These are phyloP conservation scores for Barnardius zonarius DNA, from an alignment of 2,113 vertebrate genomes.

Conservation along the genomic window DNA sequence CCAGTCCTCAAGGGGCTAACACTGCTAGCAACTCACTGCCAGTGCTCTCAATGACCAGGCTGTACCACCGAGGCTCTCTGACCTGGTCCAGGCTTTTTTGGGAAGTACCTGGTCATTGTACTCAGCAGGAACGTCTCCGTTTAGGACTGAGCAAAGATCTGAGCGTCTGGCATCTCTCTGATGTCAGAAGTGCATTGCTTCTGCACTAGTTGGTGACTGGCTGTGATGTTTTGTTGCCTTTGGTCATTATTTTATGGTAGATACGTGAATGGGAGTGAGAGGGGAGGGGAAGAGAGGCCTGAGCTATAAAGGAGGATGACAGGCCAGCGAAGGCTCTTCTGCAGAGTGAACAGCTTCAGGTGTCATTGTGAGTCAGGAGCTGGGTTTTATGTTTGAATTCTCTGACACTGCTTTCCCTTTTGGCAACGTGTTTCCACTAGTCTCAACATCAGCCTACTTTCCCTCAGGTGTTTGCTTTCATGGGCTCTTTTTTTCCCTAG, in stretches of 20 bases:
- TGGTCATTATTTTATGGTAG: background rate
- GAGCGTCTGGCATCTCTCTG: background rate
- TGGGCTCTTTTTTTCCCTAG: background rate
- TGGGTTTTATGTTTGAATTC: background rate
- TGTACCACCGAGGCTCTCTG: background rate
- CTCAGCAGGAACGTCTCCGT: background rate
- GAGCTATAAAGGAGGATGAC: background rate
- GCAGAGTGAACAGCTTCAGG: background rate
- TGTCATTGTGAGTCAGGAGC: background rate
- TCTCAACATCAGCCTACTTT: background rate
- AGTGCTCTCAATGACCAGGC: background rate
- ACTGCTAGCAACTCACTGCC: background rate
- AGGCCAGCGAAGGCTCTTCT: background rate
- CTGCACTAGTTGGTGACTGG: background rate
- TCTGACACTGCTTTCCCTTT: background rate
- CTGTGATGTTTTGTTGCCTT: background rate
- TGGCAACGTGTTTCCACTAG: background rate
- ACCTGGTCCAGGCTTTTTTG: background rate
- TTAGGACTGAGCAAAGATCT: background rate
- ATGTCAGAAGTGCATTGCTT: background rate
- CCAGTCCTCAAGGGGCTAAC: background rate
- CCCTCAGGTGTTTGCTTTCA: background rate
- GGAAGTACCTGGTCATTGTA: background rate
- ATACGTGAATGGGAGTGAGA: background rate
- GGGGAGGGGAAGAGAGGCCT: background rate